A percentile compares a stretch with the other conserved stretches of the same genome.
Evolutionary conservation across 2,113 vertebrate genomes (phyloP).

Genomic region (Thryonomys swinderianus): DNA sequence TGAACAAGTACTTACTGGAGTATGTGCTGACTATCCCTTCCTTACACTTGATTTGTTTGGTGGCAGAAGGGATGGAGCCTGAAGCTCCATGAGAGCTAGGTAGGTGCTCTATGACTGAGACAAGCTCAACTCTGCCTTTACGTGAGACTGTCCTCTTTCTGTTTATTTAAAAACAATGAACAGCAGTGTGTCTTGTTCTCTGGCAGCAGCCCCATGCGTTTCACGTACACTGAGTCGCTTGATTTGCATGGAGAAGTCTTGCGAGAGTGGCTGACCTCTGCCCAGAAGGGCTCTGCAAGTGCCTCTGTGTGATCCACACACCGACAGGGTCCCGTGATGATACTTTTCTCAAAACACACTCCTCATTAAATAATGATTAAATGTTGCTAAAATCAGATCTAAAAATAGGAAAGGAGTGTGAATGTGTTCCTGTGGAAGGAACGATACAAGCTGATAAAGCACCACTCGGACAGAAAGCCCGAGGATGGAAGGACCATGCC

Average conservation of each 20-base stretch:
- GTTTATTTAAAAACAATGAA: neutral
- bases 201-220: neutral
- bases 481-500: neutral
- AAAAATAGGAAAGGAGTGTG: neutral
- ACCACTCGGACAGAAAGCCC: neutral
- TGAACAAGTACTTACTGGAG: neutral
- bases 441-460: neutral
- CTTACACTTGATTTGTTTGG: neutral
- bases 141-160: neutral
- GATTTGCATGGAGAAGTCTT: neutral
- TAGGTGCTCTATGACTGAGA: neutral
- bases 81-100: no score
- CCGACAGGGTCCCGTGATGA: neutral
- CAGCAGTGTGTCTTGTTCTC: neutral
- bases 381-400: neutral
- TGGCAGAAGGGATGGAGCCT: neutral
- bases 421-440: fast-evolving
- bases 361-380: neutral
- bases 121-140: no score
- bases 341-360: neutral
- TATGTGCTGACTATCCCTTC: fast-evolving
- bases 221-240: neutral
- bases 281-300: neutral
- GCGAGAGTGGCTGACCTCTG: neutral
- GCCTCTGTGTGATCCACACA: neutral